phyloP scores from a whole-genome alignment of 1,140 invertebrate species.

The Bacillus rossius region DNA sequence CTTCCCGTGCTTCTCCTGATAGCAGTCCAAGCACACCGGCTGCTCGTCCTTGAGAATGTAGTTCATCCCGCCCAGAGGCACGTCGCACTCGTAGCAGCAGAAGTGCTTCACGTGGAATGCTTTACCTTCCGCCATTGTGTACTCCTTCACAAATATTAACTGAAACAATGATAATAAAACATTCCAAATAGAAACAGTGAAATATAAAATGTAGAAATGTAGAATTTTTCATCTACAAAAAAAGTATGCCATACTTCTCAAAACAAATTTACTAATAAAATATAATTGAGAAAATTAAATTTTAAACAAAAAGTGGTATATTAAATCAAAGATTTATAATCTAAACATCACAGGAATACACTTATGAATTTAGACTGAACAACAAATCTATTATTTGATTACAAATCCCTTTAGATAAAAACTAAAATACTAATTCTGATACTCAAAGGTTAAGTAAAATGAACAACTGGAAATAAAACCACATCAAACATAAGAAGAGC shows the following conservation, averaged over 20 bases:
- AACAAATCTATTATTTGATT: no score
- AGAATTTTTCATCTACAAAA: no score
- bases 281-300: slow-evolving; percentile 15
- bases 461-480: no score
- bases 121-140: slow-evolving; percentile 74
- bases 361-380: no score
- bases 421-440: no score
- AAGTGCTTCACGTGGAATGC: slow-evolving; percentile 86
- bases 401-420: no score
- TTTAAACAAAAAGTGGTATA: no score
- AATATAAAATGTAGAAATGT: slow-evolving; percentile 4
- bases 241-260: no score
- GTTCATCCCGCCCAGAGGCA: slow-evolving; percentile 69
- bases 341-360: no score
- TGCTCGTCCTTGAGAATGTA: slow-evolving; percentile 72
- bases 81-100: slow-evolving; percentile 80
- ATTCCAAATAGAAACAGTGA: slow-evolving; percentile 11
- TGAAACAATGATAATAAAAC: slow-evolving; percentile 31
- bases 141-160: slow-evolving; percentile 78
- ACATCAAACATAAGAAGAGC: no score
- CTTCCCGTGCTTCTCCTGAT: slow-evolving; percentile 63
- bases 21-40: slow-evolving; percentile 73
- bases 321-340: no score
- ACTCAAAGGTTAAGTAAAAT: no score
- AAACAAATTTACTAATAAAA: background rate